These are phyloP conservation scores for Latheticus oryzae DNA, from an alignment of 2,888 invertebrate species.

Conservation along the genomic window DNA sequence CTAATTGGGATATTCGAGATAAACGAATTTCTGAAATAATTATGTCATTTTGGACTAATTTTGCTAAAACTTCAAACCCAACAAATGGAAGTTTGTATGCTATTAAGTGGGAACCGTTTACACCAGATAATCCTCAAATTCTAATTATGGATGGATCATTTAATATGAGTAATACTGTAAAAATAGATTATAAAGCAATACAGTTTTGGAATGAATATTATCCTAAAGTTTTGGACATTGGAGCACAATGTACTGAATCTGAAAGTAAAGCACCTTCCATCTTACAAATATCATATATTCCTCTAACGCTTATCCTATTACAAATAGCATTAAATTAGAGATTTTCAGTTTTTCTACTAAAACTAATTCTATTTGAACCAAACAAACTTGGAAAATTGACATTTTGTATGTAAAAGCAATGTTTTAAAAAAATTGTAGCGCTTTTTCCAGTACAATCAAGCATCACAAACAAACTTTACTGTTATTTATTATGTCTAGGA, in stretches of 20 bases:
- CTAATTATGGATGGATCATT: slow-evolving; percentile 82
- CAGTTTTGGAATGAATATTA: slow-evolving; percentile 89
- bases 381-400: too few species aligned
- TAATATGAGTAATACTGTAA: slow-evolving; percentile 77
- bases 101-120: slow-evolving; percentile 81
- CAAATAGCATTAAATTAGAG: too few species aligned
- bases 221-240: slow-evolving; percentile 79
- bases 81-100: slow-evolving; percentile 75
- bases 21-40: slow-evolving; percentile 82
- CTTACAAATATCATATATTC: slow-evolving; percentile 7
- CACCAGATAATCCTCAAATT: slow-evolving; percentile 75
- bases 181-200: slow-evolving; percentile 80
- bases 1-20: slow-evolving; percentile 81
- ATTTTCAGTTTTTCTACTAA: too few species aligned
- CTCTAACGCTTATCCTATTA: too few species aligned
- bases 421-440: too few species aligned
- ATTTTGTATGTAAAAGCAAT: too few species aligned
- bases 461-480: too few species aligned
- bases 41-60: slow-evolving; percentile 85
- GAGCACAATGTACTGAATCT: slow-evolving; percentile 80
- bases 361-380: too few species aligned
- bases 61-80: slow-evolving; percentile 80
- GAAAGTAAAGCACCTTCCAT: slow-evolving; percentile 53
- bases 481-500: too few species aligned
- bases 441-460: too few species aligned